Percentiles rank a stretch among this genome's conserved stretches.
phyloP scores from a whole-genome alignment of 1,140 invertebrate genomes.

The Cepaea nemoralis region DNA sequence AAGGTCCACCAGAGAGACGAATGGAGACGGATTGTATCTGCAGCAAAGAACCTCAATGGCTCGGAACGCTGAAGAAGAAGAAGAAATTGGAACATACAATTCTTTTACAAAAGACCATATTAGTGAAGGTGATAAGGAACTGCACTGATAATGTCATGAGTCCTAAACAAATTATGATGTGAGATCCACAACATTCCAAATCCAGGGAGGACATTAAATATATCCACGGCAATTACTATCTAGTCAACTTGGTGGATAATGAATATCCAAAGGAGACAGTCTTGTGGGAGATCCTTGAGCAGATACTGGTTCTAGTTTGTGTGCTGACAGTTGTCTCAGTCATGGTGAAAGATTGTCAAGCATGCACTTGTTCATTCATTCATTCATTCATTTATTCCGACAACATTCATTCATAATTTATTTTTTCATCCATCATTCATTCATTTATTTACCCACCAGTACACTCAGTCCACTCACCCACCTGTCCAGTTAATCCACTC shows the following conservation, averaged over 20 bases:
- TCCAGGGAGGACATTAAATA: slow-evolving; percentile 73
- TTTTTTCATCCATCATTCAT: too few species aligned
- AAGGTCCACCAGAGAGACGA: too few species aligned
- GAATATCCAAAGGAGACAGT: slow-evolving; percentile 75
- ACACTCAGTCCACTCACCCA: too few species aligned
- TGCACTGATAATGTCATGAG: neutral
- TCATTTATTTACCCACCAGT: too few species aligned
- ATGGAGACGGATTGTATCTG: too few species aligned
- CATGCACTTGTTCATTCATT: too few species aligned
- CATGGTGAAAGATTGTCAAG: neutral
- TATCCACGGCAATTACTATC: slow-evolving; percentile 75
- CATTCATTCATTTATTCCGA: too few species aligned
- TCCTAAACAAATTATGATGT: neutral
- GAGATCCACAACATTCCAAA: slow-evolving; percentile 71
- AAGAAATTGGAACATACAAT: neutral
- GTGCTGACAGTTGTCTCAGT: too few species aligned
- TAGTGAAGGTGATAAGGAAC: neutral
- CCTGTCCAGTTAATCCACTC: too few species aligned
- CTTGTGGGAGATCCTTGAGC: slow-evolving; percentile 67
- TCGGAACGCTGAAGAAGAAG: too few species aligned
- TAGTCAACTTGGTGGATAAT: slow-evolving; percentile 79
- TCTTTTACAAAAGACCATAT: neutral
- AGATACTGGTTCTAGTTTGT: slow-evolving; percentile 58
- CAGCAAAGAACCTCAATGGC: too few species aligned
- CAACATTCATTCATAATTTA: too few species aligned